Percentiles rank a stretch among this genome's conserved stretches.
These are phyloP conservation scores for Drosophila tanythrix DNA, from an alignment of 2,888 invertebrate genomes.

Conservation along the genomic window DNA sequence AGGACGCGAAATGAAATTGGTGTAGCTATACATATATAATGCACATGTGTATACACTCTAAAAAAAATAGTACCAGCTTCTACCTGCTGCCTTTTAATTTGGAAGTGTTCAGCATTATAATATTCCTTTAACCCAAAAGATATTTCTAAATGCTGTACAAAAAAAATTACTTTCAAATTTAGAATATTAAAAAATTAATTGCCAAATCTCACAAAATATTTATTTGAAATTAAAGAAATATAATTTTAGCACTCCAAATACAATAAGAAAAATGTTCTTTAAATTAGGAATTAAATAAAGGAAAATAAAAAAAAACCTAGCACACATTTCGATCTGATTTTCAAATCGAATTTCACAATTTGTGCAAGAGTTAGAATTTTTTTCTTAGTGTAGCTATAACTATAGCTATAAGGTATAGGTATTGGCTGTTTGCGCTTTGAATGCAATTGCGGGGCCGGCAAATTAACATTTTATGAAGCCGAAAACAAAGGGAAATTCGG, in stretches of 20 bases:
- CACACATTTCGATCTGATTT: background rate
- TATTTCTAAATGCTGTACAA: background rate
- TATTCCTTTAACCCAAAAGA: background rate
- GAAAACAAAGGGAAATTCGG: constrained; percentile 78
- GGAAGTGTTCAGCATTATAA: too few relatives aligned
- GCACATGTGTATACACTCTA: constrained; percentile 6
- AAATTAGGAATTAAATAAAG: background rate
- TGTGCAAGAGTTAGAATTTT: background rate
- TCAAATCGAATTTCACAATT: background rate
- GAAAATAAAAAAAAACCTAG: background rate
- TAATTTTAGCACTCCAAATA: background rate
- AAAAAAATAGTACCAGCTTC: background rate
- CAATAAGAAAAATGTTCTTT: background rate
- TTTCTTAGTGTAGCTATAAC: constrained; percentile 7
- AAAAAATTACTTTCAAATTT: too few relatives aligned
- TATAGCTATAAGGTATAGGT: constrained; percentile 18
- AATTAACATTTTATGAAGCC: constrained; percentile 80
- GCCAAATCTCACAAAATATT: background rate
- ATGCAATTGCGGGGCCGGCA: constrained; percentile 77
- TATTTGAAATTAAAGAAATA: background rate
- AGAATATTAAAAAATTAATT: rapidly evolving
- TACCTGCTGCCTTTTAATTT: too few relatives aligned
- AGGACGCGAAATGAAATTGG: constrained; percentile 33
- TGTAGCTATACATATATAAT: constrained; percentile 2
- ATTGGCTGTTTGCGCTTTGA: constrained; percentile 54